Base-by-base conservation (phyloP, 1,140 invertebrate species). In the Lepidurus apus region DNA sequence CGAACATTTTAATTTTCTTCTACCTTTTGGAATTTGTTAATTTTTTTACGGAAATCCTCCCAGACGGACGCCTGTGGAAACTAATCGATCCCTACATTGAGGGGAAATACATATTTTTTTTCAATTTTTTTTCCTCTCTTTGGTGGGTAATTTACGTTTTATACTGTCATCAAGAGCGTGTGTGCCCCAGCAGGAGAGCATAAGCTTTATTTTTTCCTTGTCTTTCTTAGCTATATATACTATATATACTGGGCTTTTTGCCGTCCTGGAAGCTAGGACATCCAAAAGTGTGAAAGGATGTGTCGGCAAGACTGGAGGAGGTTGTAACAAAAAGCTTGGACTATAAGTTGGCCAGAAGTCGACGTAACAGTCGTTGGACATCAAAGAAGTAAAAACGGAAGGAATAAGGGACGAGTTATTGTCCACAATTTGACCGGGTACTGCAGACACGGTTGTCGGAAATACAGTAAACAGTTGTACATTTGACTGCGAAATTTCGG, bases 281-380 rank as follows among this genome's bases (percentile, higher is more conserved):
- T 13, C 53, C 21, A 21, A 65, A 65, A 65, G 53, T 65, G 53
- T 65, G 53, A 65, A 65, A 65, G 53, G 53, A 65, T 65, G 53
- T 65, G 53, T 65, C 53, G 17, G 53, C 17, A 65, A 13, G 17
- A n/a, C 53, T 7, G 53, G 21, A 21, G 8, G 53, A 65, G 13
- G 53, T 21, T 65, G 53, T 9, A 21, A 10, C 6, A 65, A 65
- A 65, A 65, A 65, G 21, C 21, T 7, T 65, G 53, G 53, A 65
- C 53, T n/a, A 21, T 65, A 65, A 65, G 53, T 65, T 65, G 13
- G 53, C 53, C 7, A 65, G 53, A 65, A 65, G 53, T 65, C 53
- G 45, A 47, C 45, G 45, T 47, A 17, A 47, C 45, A 17, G 45
- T 47, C 10, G 10, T 47, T 47, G 53, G 17, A 17, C 53, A 65